Evolutionary conservation across 2,113 vertebrate genomes (phyloP), one percentile per base, ranked within the genome.

Genomic region (Elachura formosa): DNA sequence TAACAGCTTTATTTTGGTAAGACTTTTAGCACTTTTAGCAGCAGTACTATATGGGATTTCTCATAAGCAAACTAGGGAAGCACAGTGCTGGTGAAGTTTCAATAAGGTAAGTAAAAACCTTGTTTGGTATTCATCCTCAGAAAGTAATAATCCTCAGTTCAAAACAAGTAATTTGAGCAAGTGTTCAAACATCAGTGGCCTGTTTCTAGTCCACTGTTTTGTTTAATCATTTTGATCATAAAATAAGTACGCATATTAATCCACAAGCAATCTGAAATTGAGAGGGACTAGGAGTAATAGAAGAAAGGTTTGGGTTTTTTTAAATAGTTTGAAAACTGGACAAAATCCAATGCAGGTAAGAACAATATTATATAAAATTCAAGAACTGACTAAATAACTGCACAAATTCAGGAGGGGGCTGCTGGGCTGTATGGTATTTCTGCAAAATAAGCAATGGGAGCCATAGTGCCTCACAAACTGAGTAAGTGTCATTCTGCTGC

Each of bases 271-370:
- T 22, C 29, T 51, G 43, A 73, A 68, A 68, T 5, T 13, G 68
- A 77, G 83, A 64, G 40, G 21, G 29, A 72, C 54, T 72, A 4
- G 17, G 84, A 76, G 24, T 19, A 49, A 12, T 41, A 31, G 25
- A 58, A 52, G 14, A 56, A 45, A 51, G 36, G n/a, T n/a, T n/a
- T n/a, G 8, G 1, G 0, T 3, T 36, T 36, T 29, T 10, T n/a
- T 3, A 2, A 58, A 24, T 28, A 6, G 5, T 54, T 59, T 31
- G 25, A 20, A 68, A 91, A 94, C 43, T 7, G 1, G 31, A 75
- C 58, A 48, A 62, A 43, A 9, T 71, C 38, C 15, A 75, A 29
- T 15, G 34, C 31, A 52, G 4, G 26, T 52, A 80, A 68, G 31
- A 67, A 41, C 15, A 79, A 49, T 41, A 48, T 34, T 52, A 55